Base-by-base conservation (phyloP, 2,797 vertebrate species). In the Artibeus lituratus region DNA sequence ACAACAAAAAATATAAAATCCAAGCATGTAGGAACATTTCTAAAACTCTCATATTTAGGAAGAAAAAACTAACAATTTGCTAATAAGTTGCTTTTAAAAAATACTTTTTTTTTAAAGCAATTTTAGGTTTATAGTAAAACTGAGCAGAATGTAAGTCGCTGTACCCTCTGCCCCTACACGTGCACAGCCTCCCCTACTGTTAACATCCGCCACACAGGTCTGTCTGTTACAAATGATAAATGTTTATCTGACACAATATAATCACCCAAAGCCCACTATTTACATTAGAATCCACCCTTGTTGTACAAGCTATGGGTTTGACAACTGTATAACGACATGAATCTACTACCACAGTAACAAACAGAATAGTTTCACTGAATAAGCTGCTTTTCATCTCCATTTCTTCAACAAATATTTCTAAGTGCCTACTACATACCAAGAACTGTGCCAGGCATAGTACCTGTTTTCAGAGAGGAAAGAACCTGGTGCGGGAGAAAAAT, bases 401-500 rank as follows among this genome's bases (percentile, higher is more conserved):
- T 74, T 73, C 53, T 78, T 83, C 76, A 65, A 32, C 16, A 90
- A 87, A 70, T 69, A 92, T 69, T 94, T 92, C 39, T 59, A 39
- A 94, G 65, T 67, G 32, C 51, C 39, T 80, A 57, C 12, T 65
- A 57, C 10, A 67, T 53, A 51, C 24, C 35, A 92, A 90, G 44
- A 93, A 70, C 18, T 83, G 47, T 77, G 51, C 51, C 32, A 87
- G 10, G 10, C 3, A 91, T 4, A 84, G 44, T 72, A 77, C 18
- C 5, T 78, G 24, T 78, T 89, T 92, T 78, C 65, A 67, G 85
- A 84, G 22, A 88, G 72, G 44, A 84, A 96, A 85, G 39, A 92
- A 89, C 35, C 65, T 84, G 42, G 35, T 74, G 16, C 35, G 32
- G 32, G 72, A 91, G n/a, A 74, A 91, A 94, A 57, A 87, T 70